These are phyloP conservation scores for Nomada fabriciana DNA, from an alignment of 2,888 invertebrate species.

Conservation along the genomic window DNA sequence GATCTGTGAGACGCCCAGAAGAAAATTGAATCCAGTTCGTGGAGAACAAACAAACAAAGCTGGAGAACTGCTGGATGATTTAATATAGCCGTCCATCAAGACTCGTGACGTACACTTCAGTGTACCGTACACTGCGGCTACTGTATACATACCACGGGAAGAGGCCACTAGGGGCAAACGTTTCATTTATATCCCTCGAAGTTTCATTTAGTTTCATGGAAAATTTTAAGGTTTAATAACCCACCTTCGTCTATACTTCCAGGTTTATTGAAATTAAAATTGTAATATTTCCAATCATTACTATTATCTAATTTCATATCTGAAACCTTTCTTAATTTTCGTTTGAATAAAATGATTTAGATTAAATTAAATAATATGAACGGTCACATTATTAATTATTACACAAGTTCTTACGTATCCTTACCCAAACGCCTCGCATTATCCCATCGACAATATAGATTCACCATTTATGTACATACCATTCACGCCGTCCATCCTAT, in stretches of 20 bases:
- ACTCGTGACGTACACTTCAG: constrained; percentile 36
- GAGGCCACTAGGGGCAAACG: constrained; percentile 66
- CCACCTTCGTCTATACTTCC: no score
- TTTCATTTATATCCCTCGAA: constrained; percentile 70
- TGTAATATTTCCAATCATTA: no score
- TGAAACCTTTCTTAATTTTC: no score
- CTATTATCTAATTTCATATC: no score
- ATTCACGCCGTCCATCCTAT: constrained; percentile 3
- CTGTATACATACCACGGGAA: constrained; percentile 29
- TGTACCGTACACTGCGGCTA: no score
- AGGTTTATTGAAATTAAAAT: no score
- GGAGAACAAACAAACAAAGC: constrained; percentile 74
- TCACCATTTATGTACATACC: background rate
- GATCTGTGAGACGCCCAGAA: constrained; percentile 77
- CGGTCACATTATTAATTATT: no score
- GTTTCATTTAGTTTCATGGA: constrained; percentile 74
- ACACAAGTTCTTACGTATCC: no score
- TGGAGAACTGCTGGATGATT: constrained; percentile 72
- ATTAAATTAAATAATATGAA: no score
- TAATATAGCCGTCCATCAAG: constrained; percentile 80
- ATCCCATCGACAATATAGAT: no score
- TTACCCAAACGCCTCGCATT: no score
- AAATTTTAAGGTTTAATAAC: constrained; percentile 14
- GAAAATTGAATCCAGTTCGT: constrained; percentile 80
- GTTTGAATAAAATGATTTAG: no score